phyloP scores from a whole-genome alignment of 2,113 vertebrate genomes.

The Rutilus rutilus region DNA sequence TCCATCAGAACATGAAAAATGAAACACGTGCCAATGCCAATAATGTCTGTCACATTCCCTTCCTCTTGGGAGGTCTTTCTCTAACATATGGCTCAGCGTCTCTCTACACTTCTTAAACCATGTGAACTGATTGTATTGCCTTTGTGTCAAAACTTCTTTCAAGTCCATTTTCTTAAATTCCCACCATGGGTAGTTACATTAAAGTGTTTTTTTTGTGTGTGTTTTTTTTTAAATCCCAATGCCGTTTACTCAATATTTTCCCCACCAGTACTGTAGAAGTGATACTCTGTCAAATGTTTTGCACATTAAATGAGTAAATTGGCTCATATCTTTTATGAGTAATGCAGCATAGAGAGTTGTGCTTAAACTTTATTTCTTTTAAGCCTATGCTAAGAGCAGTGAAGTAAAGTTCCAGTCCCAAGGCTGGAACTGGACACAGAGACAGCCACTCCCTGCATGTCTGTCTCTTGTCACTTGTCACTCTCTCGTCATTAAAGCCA shows the following conservation, averaged over 20 bases:
- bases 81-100: slow-evolving; percentile 68
- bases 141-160: slow-evolving; percentile 50
- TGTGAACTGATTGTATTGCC: slow-evolving; percentile 33
- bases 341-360: not conserved
- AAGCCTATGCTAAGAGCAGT: slow-evolving; percentile 31
- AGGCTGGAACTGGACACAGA: not conserved
- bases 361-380: slow-evolving; percentile 40
- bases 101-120: slow-evolving; percentile 19
- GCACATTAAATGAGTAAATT: slow-evolving; percentile 19
- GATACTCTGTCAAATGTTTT: slow-evolving; percentile 12
- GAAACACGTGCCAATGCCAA: slow-evolving; percentile 60
- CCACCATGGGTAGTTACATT: slow-evolving; percentile 44
- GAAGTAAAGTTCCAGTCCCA: slow-evolving; percentile 32
- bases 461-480: slow-evolving; percentile 60
- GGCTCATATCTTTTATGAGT: slow-evolving; percentile 23
- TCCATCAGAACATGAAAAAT: slow-evolving; percentile 48
- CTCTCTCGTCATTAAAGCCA: slow-evolving; percentile 60
- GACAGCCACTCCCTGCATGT: slow-evolving; percentile 35
- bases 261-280: not conserved
- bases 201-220: not conserved
- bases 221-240: not conserved
- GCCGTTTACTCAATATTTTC: slow-evolving; percentile 3
- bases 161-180: slow-evolving; percentile 30
- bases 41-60: slow-evolving; percentile 70
- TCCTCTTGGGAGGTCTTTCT: slow-evolving; percentile 69